Conservation (phyloP, 2,113 vertebrate genomes). For the Lepidothrix coronata region DNA sequence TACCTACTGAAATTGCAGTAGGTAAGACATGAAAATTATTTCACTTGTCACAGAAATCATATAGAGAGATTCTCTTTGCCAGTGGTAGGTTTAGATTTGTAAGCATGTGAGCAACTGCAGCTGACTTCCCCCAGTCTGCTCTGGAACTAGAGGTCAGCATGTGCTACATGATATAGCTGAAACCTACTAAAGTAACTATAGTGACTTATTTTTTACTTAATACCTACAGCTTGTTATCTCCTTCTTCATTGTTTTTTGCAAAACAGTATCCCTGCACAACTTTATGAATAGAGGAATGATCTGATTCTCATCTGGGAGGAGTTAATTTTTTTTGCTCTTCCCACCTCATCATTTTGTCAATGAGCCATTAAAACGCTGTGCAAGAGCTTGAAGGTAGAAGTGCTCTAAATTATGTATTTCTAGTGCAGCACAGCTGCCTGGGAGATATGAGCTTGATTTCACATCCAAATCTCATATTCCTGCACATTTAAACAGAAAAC, state of each 20-base stretch:
- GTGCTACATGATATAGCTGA: background rate
- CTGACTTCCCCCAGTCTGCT: background rate
- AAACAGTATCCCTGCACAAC: background rate
- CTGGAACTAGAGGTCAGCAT: background rate
- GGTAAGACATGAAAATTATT: background rate
- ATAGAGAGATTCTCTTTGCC: background rate
- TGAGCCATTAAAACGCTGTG: slow-evolving; percentile 9
- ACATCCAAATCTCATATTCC: background rate
- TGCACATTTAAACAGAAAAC: slow-evolving; percentile 38
- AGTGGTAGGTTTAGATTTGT: background rate
- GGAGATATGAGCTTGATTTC: slow-evolving; percentile 20
- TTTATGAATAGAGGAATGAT: background rate
- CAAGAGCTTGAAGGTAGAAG: slow-evolving; percentile 8
- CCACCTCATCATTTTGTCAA: background rate
- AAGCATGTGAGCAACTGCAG: background rate
- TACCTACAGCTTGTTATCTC: background rate
- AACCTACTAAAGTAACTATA: background rate
- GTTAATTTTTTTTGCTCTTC: background rate
- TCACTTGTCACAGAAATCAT: background rate
- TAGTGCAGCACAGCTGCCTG: background rate
- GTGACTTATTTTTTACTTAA: background rate
- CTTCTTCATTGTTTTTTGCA: background rate
- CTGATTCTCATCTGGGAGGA: background rate
- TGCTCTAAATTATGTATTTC: slow-evolving; percentile 44
- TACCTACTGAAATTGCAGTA: background rate